These are phyloP conservation scores for Sciurus vulgaris DNA, from an alignment of 2,797 vertebrate genomes.

Conservation along the genomic window DNA sequence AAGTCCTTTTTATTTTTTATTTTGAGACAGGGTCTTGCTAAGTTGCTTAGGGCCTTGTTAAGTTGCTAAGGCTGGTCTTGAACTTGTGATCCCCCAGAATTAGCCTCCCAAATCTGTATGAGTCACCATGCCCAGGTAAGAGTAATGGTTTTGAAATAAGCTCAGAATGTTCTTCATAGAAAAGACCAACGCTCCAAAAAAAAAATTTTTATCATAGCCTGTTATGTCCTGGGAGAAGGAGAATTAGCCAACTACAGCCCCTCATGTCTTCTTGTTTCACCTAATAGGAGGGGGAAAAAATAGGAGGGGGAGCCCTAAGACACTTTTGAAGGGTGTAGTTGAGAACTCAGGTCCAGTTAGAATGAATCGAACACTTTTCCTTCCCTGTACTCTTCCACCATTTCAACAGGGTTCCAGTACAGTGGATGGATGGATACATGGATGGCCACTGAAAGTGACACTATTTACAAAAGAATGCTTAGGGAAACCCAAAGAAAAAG, in stretches of 20 bases:
- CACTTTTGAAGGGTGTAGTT: not conserved
- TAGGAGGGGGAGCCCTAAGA: not conserved
- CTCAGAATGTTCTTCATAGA: constrained; percentile 11
- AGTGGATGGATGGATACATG: not conserved
- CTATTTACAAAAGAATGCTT: constrained; percentile 40
- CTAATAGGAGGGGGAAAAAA: not conserved
- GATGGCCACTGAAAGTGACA: not conserved
- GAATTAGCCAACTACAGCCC: constrained; percentile 17
- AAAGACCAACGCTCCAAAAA: constrained; percentile 47
- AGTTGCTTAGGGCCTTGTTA: no score
- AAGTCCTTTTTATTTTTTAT: no score
- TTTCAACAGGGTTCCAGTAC: not conserved
- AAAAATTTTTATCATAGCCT: constrained; percentile 44
- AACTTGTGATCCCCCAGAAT: no score
- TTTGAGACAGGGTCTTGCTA: no score
- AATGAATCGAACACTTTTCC: constrained; percentile 10
- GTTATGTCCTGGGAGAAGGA: not conserved
- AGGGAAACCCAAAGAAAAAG: constrained; percentile 31
- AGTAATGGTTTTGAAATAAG: constrained; percentile 26
- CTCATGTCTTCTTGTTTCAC: not conserved
- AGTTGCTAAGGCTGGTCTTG: no score
- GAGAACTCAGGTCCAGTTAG: not conserved
- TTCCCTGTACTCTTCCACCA: not conserved
- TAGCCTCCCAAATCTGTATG: no score
- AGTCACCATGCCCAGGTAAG: no score